phyloP scores from a whole-genome alignment of 2,113 vertebrate genomes.

The Alexandromys fortis region DNA sequence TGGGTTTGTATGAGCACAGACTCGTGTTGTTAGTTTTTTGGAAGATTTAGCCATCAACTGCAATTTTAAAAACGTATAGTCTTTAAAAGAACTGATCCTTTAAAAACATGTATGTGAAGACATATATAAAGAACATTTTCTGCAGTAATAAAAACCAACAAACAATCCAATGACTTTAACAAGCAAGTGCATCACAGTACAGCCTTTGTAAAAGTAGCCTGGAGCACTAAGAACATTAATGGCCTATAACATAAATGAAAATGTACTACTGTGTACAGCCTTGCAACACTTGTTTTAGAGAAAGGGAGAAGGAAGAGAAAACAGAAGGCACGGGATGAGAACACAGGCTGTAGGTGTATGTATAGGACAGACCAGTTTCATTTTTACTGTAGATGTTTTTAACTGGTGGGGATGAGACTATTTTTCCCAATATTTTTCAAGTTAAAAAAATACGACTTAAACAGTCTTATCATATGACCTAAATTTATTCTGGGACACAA shows the following conservation, averaged over 20 bases:
- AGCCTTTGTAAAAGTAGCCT: background rate
- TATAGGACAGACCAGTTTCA: background rate
- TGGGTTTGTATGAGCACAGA: background rate
- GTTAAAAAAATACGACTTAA: background rate
- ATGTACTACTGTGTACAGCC: background rate
- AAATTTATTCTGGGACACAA: slow-evolving; percentile 41
- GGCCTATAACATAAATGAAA: background rate
- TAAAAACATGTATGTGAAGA: background rate
- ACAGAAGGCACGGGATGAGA: background rate
- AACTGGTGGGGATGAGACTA: background rate
- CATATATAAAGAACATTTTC: background rate
- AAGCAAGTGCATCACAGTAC: background rate
- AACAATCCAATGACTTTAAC: background rate
- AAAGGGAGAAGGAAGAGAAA: background rate
- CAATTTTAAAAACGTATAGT: slow-evolving; percentile 16
- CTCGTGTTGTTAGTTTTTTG: background rate
- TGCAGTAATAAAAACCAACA: slow-evolving; percentile 13
- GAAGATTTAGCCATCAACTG: background rate
- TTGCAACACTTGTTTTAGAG: background rate
- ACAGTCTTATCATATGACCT: slow-evolving; percentile 6
- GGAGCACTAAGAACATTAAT: background rate
- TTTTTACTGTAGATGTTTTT: background rate
- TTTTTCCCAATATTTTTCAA: slow-evolving; percentile 14
- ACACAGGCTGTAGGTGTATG: too few relatives aligned
- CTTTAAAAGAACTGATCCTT: slow-evolving; percentile 35